A percentile compares a stretch with the other conserved stretches of the same genome.
Evolutionary conservation across 2,888 invertebrate genomes (phyloP).

Genomic region (Dicranocentrus wangi): DNA sequence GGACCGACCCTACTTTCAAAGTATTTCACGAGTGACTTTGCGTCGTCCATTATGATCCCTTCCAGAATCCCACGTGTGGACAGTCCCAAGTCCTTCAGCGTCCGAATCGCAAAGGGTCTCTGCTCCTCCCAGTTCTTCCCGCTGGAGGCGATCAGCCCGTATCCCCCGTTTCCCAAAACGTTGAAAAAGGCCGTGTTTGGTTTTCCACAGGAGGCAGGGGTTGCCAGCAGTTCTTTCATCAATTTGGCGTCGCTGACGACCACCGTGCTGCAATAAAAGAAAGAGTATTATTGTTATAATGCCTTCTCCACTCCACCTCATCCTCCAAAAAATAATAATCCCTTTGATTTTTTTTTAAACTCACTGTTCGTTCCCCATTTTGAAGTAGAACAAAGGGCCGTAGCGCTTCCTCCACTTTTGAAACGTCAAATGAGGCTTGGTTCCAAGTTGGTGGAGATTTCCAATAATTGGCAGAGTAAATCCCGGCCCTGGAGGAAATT

Average conservation of each 20-base stretch:
- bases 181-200: constrained; percentile 46
- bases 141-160: constrained; percentile 60
- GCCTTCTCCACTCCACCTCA: not conserved
- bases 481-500: too few relatives aligned
- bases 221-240: constrained; percentile 63
- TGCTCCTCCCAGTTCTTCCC: constrained; percentile 59
- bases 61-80: constrained; percentile 53
- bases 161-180: constrained; percentile 37
- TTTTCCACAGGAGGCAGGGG: constrained; percentile 57
- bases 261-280: constrained; percentile 43
- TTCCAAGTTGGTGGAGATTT: constrained; percentile 49
- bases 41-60: constrained; percentile 60
- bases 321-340: too few relatives aligned
- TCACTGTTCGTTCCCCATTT: constrained; percentile 32
- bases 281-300: not conserved
- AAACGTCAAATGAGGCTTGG: constrained; percentile 50
- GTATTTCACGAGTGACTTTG: constrained; percentile 52
- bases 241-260: constrained; percentile 67
- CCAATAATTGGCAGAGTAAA: constrained; percentile 57
- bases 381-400: constrained; percentile 37
- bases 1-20: constrained; percentile 50
- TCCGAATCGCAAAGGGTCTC: constrained; percentile 55
- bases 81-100: constrained; percentile 65
- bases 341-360: too few relatives aligned
- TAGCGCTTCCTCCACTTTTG: constrained; percentile 47